These are phyloP conservation scores for Sarotherodon lohbergeri DNA, from an alignment of 2,113 vertebrate genomes.

Conservation along the genomic window DNA sequence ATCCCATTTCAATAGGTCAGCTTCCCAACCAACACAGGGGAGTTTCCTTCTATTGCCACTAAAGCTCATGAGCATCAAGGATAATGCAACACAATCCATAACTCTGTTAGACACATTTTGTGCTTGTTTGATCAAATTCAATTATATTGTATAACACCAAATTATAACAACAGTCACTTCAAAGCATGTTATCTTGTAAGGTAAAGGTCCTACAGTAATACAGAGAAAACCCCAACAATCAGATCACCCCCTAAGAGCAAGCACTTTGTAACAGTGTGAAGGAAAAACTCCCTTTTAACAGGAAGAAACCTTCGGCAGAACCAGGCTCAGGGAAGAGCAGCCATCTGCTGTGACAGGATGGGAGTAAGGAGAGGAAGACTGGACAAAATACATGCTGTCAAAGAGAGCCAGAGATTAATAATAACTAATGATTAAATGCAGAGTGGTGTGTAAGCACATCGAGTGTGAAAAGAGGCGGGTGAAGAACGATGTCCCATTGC, in stretches of 20 bases:
- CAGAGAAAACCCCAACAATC: background rate
- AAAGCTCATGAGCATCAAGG: background rate
- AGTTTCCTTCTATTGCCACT: background rate
- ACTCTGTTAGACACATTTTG: background rate
- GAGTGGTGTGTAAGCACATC: rapidly evolving
- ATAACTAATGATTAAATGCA: background rate
- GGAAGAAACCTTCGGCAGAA: background rate
- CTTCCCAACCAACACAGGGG: background rate
- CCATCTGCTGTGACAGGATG: rapidly evolving
- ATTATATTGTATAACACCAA: no score
- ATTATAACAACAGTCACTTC: no score
- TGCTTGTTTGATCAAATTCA: background rate
- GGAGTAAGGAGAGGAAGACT: background rate
- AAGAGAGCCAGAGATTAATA: background rate
- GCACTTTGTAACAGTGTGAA: background rate
- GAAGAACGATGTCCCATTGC: background rate
- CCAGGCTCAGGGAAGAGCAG: background rate
- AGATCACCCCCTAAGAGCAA: background rate
- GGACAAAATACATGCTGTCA: background rate
- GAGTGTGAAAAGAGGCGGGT: background rate
- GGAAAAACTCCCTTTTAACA: background rate
- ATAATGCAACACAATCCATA: background rate
- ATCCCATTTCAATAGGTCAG: background rate
- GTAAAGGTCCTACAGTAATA: background rate
- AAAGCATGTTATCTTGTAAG: background rate